Conservation (phyloP, 1,140 invertebrate genomes). For the Fopius arisanus region DNA sequence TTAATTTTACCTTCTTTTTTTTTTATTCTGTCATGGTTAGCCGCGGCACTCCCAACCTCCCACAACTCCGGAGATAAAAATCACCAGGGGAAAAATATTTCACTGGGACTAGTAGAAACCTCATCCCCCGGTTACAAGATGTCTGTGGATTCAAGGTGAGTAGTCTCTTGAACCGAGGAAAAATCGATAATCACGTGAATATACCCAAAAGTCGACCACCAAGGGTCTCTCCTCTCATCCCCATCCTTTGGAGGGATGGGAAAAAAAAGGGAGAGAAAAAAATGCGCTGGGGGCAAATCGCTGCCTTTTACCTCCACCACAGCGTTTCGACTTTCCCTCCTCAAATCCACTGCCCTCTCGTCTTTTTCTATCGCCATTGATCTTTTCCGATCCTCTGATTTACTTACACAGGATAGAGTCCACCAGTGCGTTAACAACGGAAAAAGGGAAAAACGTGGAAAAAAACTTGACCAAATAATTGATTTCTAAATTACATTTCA, state of each 20-base stretch:
- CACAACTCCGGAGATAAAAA: background rate
- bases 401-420: too few species aligned
- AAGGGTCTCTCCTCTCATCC: background rate
- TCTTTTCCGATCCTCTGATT: too few species aligned
- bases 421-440: background rate
- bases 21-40: background rate
- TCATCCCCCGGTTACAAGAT: slow-evolving; percentile 1
- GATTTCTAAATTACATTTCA: background rate
- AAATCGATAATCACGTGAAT: slow-evolving; percentile 18
- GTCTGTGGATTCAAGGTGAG: slow-evolving; percentile 22
- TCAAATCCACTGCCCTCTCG: too few species aligned
- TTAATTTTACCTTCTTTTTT: background rate
- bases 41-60: background rate
- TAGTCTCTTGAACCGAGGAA: background rate
- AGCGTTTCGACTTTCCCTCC: slow-evolving; percentile 4
- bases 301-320: slow-evolving; percentile 4
- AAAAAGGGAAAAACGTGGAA: background rate
- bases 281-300: slow-evolving; percentile 1
- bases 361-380: too few species aligned
- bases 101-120: background rate
- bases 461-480: background rate
- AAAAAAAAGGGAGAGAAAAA: slow-evolving; percentile 9
- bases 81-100: background rate
- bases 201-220: background rate
- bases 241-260: background rate